Percentiles rank a stretch among this genome's conserved stretches.
phyloP scores from a whole-genome alignment of 2,113 vertebrate genomes.

The Atherinomorus stipes region DNA sequence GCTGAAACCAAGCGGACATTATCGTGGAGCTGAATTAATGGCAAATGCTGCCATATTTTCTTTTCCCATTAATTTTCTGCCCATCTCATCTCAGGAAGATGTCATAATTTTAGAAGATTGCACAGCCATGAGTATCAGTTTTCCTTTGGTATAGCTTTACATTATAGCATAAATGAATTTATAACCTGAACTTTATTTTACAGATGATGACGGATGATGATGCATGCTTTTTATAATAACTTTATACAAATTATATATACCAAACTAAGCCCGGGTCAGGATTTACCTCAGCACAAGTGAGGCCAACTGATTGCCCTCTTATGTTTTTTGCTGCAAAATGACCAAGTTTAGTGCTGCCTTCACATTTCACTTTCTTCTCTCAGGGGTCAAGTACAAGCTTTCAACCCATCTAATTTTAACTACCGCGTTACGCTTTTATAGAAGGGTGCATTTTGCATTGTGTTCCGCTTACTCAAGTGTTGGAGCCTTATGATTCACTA shows the following conservation, averaged over 20 bases:
- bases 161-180: neutral
- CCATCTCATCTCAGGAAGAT: neutral
- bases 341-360: neutral
- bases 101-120: neutral
- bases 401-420: constrained; percentile 43
- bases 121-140: neutral
- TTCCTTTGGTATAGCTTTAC: neutral
- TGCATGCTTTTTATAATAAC: neutral
- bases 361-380: constrained; percentile 6
- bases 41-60: constrained; percentile 15
- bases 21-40: neutral
- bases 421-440: neutral
- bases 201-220: neutral
- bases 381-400: constrained; percentile 13
- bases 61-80: constrained; percentile 3
- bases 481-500: constrained; percentile 62
- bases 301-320: neutral
- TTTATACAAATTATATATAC: neutral
- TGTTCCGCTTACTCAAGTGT: constrained; percentile 51
- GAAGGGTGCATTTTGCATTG: constrained; percentile 26
- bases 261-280: neutral
- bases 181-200: neutral
- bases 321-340: neutral
- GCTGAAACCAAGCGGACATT: constrained; percentile 28
- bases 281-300: neutral